These are phyloP conservation scores for Diphyllodes magnificus DNA, from an alignment of 2,113 vertebrate genomes.

Conservation along the genomic window DNA sequence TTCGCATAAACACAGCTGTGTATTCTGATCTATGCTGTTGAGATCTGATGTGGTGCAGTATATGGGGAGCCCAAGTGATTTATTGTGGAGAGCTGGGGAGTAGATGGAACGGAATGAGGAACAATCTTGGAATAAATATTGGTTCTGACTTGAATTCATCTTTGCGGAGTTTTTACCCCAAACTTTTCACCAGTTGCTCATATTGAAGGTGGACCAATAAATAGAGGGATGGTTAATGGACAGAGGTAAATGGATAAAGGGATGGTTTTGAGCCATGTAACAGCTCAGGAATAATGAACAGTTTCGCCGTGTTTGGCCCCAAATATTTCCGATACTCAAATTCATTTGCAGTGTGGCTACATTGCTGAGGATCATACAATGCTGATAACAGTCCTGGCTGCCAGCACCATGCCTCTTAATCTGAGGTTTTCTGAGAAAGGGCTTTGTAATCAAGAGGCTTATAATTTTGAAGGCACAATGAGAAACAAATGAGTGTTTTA, in stretches of 20 bases:
- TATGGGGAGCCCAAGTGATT: neutral
- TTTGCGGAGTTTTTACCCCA: neutral
- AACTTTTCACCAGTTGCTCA: neutral
- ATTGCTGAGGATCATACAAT: neutral
- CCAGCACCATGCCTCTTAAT: neutral
- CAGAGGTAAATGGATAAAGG: neutral
- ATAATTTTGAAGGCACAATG: neutral
- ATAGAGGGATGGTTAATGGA: neutral
- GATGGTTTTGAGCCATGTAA: neutral
- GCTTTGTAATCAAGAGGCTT: neutral
- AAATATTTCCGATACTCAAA: neutral
- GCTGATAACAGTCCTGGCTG: neutral
- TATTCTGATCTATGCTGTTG: neutral
- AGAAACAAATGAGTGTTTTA: neutral
- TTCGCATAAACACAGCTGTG: slow-evolving; percentile 38
- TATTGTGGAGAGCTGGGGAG: neutral
- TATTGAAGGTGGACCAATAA: neutral
- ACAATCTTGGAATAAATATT: neutral
- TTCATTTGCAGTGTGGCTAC: neutral
- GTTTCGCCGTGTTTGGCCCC: neutral
- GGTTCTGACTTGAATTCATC: neutral
- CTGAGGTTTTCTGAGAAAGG: neutral
- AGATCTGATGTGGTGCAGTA: neutral
- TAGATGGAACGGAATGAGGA: neutral
- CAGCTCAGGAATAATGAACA: neutral